Evolutionary conservation across 1,140 invertebrate genomes (phyloP), one percentile per base, ranked within the genome.

Genomic region (Nasonia vitripennis): DNA sequence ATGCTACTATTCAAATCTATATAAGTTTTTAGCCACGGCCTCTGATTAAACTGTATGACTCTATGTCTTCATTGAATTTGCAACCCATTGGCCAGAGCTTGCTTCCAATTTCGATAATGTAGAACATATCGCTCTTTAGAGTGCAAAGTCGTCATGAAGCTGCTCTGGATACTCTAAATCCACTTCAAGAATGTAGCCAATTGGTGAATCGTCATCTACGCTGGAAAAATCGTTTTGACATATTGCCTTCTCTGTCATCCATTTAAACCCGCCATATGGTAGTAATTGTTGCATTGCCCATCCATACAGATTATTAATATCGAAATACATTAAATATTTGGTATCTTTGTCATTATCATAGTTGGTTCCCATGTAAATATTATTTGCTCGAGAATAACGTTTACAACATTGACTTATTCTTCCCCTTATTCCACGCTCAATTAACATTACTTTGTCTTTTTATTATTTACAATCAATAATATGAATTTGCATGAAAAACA

Each of bases 1-100:
- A 78, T 75, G 90, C 2, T 41, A 11, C 90, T 93, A 89, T 93
- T 94, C 41, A 92, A 86, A 70, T 93, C 91, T 41, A 93, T 93
- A 86, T 93, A 94, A 4, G 87, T 7, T 87, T 91, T 89, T n/a
- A 94, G 81, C 90, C 90, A 94, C 75, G 71, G 7, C 37, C 67
- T 80, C 88, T 94, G 92, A 55, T 90, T 87, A 87, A 94, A 94
- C 88, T 87, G 81, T 71, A 91, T 87, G 88, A 91, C 87, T 87
- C 89, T 84, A 88, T 94, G 89, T 48, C 93, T 88, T 85, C 92
- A 92, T 34, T 86, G 90, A n/a, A 94, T 77, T 84, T 87, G 88
- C 62, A 94, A 81, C 23, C 92, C 93, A 55, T 88, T 20, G 41
- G 10, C 4, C 12, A 68, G 5, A 37, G 34, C 4, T 37, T 37